Evolutionary conservation across 2,113 vertebrate species (phyloP).

Genomic region (Bos indicus): DNA sequence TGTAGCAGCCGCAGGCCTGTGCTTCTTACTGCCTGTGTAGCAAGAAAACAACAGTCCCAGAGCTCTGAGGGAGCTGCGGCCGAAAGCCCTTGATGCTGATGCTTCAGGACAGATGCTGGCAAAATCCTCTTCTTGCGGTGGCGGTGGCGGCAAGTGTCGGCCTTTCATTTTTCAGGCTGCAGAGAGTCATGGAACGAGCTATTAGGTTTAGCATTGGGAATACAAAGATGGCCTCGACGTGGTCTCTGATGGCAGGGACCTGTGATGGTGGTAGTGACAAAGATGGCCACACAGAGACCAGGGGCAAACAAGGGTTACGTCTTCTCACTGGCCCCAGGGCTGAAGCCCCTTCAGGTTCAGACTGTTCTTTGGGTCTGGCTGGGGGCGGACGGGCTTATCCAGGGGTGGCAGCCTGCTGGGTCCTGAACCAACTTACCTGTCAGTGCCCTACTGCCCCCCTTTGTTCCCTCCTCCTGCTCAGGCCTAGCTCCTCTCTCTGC

Average conservation of each 20-base stretch:
- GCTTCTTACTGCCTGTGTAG: not conserved
- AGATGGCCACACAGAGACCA: not conserved
- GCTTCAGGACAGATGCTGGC: conserved; percentile 49
- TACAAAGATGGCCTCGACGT: not conserved
- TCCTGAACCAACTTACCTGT: not conserved
- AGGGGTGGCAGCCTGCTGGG: not conserved
- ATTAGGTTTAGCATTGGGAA: not conserved
- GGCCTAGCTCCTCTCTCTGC: not conserved
- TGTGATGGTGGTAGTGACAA: not conserved
- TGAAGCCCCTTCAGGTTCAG: not conserved
- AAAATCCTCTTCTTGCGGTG: not conserved
- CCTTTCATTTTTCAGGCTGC: not conserved
- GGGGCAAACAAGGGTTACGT: not conserved
- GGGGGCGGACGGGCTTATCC: not conserved
- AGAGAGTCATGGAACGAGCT: not conserved
- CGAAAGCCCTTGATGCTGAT: not conserved
- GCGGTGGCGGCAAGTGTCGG: not conserved
- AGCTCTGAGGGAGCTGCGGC: not conserved
- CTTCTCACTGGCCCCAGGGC: not conserved
- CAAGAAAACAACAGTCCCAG: not conserved
- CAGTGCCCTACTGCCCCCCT: not conserved
- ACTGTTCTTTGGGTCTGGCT: not conserved
- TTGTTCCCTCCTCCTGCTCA: too few relatives aligned
- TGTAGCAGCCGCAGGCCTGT: not conserved
- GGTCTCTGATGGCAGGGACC: not conserved